phyloP scores from a whole-genome alignment of 1,140 invertebrate genomes.

The Drosophila pandora region DNA sequence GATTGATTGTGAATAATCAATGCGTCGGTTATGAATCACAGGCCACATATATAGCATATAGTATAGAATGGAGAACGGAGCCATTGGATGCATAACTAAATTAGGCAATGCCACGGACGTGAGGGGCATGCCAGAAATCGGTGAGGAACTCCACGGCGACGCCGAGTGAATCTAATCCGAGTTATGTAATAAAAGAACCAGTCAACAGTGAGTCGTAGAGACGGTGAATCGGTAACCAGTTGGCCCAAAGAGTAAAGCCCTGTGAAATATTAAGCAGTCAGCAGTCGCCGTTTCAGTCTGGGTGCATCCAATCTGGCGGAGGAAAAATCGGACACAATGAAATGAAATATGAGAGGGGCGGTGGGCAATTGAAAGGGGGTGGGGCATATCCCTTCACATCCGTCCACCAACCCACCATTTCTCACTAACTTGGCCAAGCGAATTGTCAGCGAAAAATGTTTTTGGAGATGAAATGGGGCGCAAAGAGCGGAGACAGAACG shows the following conservation, averaged over 20 bases:
- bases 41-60: neutral
- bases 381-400: neutral
- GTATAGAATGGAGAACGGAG: neutral
- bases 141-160: conserved; percentile 1
- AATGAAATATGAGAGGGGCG: conserved; percentile 65
- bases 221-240: conserved; percentile 17
- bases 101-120: conserved; percentile 55
- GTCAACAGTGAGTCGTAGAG: conserved; percentile 15
- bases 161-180: conserved; percentile 46
- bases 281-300: conserved; percentile 34
- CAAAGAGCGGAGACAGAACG: conserved; percentile 11
- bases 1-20: conserved; percentile 62
- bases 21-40: conserved; percentile 36
- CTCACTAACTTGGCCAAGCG: conserved; percentile 34
- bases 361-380: too few relatives aligned
- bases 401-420: neutral
- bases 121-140: conserved; percentile 51
- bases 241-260: too few relatives aligned
- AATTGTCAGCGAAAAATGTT: conserved; percentile 71
- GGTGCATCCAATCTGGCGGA: conserved; percentile 10
- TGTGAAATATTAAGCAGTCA: conserved; percentile 70
- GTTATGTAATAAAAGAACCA: conserved; percentile 72
- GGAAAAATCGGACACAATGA: conserved; percentile 54
- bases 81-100: conserved; percentile 64
- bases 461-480: conserved; percentile 45